Percentiles rank a stretch among this genome's conserved stretches.
phyloP scores from a whole-genome alignment of 2,888 invertebrate species.

The Troides helena region DNA sequence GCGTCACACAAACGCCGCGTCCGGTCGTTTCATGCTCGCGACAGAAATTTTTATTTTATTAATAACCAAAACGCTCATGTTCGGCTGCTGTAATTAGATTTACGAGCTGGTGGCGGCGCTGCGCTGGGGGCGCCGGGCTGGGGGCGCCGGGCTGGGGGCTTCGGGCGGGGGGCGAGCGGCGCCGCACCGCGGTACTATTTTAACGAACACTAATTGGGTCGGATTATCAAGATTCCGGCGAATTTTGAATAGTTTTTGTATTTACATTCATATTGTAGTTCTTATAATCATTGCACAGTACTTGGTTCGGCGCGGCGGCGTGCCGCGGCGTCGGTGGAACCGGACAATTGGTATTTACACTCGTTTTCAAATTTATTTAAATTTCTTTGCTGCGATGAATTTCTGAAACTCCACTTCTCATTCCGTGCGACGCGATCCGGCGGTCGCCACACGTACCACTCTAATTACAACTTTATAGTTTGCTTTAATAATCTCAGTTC shows the following conservation, averaged over 20 bases:
- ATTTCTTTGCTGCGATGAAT: too few relatives aligned
- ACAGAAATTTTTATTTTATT: conserved; percentile 39
- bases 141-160: background rate
- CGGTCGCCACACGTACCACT: too few relatives aligned
- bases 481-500: too few relatives aligned
- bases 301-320: too few relatives aligned
- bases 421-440: too few relatives aligned
- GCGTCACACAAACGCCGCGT: conserved; percentile 32
- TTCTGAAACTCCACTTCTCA: too few relatives aligned
- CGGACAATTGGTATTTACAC: too few relatives aligned
- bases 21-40: conserved; percentile 33
- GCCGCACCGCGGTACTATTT: conserved; percentile 21
- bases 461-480: too few relatives aligned
- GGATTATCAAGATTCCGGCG: conserved; percentile 29
- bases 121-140: conserved; percentile 8
- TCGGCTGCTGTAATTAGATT: conserved; percentile 43
- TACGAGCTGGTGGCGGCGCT: conserved; percentile 36
- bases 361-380: too few relatives aligned
- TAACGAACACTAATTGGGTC: conserved; percentile 35
- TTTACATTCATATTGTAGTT: conserved; percentile 5
- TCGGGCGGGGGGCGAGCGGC: background rate
- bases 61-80: conserved; percentile 40
- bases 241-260: conserved; percentile 11
- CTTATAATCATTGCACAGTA: conserved; percentile 1
- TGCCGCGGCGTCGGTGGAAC: too few relatives aligned